Base-by-base conservation (phyloP, 2,797 vertebrate species). In the Gymnocypris eckloni region DNA sequence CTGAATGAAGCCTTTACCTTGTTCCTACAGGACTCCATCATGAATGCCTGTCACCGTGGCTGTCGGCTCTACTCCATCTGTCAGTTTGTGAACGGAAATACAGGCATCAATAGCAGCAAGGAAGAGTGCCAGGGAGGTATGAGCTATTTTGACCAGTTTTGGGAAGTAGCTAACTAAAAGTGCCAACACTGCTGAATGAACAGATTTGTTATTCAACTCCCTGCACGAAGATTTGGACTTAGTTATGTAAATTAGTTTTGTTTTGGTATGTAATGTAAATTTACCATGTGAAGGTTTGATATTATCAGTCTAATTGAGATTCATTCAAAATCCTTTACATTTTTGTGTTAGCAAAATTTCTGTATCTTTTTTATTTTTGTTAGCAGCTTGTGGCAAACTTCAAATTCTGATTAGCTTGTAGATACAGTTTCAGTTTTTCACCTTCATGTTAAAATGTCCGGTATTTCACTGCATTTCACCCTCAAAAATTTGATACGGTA, bases 31-130 rank as follows among this genome's bases (percentile, higher is more conserved):
- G 97, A 97, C 72, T 94, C 96, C 75, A 93, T 97, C 90, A 95
- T 97, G 95, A 97, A 97, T 48, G 98, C 98, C 88, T 99, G 98
- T 90, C 95, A 97, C 91, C 97, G 98, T 0, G 98, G 98, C 88
- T 99, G 98, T 92, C 97, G 97, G 81, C 97, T 99, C 89, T 99
- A 98, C 94, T 98, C 98, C 91, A 98, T 99, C 93, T 99, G 98
- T 92, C 97, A 97, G 93, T 99, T 99, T 2, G 98, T 99, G 93
- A 98, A 97, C 88, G 96, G 95, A 79, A 96, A 96, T 66, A 94
- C 96, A 0, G 96, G 96, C 90, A 96, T 97, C 90, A 98, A 99
- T 81, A 95, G 95, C 78, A 99, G 98, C 90, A 95, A 94, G 90
- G 95, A 96, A 6, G 97, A 99, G 92, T 99, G 98, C 82, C 97